Conservation (phyloP, 2,113 vertebrate species). For the Bagarius yarrelli region DNA sequence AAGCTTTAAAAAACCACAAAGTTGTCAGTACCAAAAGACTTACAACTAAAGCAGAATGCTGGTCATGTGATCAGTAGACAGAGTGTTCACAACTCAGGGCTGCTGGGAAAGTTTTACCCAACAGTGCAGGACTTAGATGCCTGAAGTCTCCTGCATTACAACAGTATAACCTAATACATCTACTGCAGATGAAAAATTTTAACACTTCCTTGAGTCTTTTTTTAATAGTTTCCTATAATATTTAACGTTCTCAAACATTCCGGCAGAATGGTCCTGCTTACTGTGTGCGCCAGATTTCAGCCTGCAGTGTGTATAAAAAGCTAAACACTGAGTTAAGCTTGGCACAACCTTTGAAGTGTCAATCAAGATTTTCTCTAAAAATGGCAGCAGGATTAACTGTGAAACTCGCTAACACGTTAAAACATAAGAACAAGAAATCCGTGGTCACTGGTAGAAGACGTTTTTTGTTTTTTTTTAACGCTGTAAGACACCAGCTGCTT, state of each 20-base stretch:
- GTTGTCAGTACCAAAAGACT: neutral
- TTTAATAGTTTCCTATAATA: neutral
- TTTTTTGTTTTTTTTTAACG: neutral
- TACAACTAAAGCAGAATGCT: neutral
- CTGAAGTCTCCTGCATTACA: neutral
- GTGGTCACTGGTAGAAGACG: neutral
- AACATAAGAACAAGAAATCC: neutral
- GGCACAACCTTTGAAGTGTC: neutral
- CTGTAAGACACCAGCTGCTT: neutral
- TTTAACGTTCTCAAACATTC: neutral
- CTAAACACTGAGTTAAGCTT: neutral
- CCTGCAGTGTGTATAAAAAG: neutral
- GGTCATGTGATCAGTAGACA: neutral
- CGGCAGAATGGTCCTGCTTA: neutral
- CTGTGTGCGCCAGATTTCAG: neutral
- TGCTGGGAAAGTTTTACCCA: neutral
- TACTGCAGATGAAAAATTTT: neutral
- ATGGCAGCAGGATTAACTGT: neutral
- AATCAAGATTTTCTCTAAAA: slow-evolving; percentile 10
- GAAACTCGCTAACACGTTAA: neutral
- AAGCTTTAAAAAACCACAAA: neutral
- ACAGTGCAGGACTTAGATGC: neutral
- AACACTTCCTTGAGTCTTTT: neutral
- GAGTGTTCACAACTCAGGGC: neutral
- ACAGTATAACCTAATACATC: neutral